Evolutionary conservation across 1,140 invertebrate genomes (phyloP), one percentile per base, ranked within the genome.

Genomic region (Bombus superbus): DNA sequence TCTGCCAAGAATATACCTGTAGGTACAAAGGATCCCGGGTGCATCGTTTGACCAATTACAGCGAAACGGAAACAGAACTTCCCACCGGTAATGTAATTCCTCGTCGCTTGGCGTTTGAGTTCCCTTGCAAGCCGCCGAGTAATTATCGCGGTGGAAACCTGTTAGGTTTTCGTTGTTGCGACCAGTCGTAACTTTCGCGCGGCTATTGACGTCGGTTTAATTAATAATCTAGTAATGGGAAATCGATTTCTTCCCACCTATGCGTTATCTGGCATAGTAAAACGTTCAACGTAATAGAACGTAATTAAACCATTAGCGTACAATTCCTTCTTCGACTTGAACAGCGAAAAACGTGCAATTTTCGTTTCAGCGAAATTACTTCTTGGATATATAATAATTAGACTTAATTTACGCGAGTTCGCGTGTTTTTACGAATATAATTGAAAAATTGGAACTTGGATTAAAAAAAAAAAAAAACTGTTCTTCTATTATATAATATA

Each of bases 31-130:
- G 68, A 66, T 79, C 53, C 77, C 77, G 59, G 32, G 44, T 47
- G 76, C 72, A 62, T 74, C 85, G 86, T 89, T 89, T 89, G 89
- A 90, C 77, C 80, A 87, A 86, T 91, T 87, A 91, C 53, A 68
- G 73, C 40, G 81, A 79, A 83, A 89, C 86, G 57, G 87, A 87
- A 89, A 88, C 81, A 66, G 75, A 75, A 83, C 82, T 73, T 89
- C 64, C 83, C 42, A 25, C 57, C 57, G 75, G 74, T 88, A 88
- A 89, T 86, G 83, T 82, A 86, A 89, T 85, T 82, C 62, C 62
- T 75, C 53, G 68, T 73, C 80, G 83, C 78, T 80, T 81, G 85
- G 62, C 79, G 69, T 89, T 88, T 85, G 79, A 86, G 88, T 53
- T 86, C 57, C 75, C 72, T 73, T 66, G 86, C 80, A 86, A 89